A percentile compares a stretch with the other conserved stretches of the same genome.
Evolutionary conservation across 92 coral and sea anemone genomes (phyloP).

Genomic region (Epizoanthus rinbou): DNA sequence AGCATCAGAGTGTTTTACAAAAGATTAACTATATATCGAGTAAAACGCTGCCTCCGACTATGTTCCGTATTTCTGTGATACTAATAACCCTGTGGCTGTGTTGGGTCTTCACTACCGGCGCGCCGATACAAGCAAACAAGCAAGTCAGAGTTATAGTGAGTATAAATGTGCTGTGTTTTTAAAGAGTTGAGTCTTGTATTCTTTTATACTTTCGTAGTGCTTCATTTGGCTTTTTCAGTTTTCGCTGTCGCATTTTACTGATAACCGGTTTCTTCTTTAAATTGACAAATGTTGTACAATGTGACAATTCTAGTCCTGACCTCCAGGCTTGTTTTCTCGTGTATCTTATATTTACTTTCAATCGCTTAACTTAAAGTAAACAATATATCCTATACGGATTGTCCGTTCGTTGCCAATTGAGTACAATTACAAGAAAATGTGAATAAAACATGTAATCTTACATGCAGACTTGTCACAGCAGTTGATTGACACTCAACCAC

Average conservation of each 20-base stretch:
- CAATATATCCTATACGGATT: too few species aligned
- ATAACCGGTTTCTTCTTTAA: too few species aligned
- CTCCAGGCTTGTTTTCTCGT: neutral
- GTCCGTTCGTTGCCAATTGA: too few species aligned
- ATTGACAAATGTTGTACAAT: too few species aligned
- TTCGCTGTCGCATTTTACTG: too few species aligned
- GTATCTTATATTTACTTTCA: neutral
- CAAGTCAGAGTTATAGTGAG: constrained; percentile 25
- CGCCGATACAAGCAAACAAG: constrained; percentile 18
- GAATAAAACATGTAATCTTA: neutral
- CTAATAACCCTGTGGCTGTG: neutral
- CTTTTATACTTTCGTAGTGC: too few species aligned
- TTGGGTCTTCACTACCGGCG: constrained; percentile 16
- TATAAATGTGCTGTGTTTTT: neutral
- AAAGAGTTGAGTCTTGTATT: too few species aligned
- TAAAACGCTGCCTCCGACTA: neutral
- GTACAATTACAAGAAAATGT: too few species aligned
- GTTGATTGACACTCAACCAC: too few species aligned
- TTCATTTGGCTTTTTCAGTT: too few species aligned
- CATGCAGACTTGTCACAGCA: neutral
- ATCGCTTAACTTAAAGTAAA: neutral
- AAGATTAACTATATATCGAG: neutral
- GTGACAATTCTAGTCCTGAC: too few species aligned
- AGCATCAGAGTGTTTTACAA: neutral
- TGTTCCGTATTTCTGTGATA: neutral